These are phyloP conservation scores for Caerostris darwini DNA, from an alignment of 1,140 invertebrate species.

Conservation along the genomic window DNA sequence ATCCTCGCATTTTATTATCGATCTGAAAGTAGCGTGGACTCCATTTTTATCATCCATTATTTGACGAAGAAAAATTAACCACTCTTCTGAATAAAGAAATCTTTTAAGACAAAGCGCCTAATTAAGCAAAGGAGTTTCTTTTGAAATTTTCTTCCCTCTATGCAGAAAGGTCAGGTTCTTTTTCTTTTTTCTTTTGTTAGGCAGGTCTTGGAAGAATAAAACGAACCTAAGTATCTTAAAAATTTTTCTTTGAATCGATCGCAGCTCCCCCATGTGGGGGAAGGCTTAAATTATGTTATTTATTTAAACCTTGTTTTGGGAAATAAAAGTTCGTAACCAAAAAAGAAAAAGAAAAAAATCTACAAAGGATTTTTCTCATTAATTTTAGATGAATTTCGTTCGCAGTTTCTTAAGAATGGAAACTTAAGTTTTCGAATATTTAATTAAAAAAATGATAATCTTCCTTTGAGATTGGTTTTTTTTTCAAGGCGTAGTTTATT, in stretches of 20 bases:
- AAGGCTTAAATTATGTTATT: slow-evolving; percentile 1
- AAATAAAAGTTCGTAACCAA: not conserved
- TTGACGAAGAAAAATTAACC: slow-evolving; percentile 35
- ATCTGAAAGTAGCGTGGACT: not conserved
- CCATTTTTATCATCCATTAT: not conserved
- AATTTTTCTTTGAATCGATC: not conserved
- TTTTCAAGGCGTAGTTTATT: too few species aligned
- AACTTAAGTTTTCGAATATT: not conserved
- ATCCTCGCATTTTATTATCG: not conserved
- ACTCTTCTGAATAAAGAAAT: slow-evolving; percentile 13
- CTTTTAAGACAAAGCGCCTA: slow-evolving; percentile 10
- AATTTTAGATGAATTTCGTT: not conserved
- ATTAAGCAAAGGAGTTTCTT: not conserved
- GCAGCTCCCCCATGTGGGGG: not conserved
- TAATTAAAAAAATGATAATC: not conserved
- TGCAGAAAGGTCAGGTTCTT: slow-evolving; percentile 7
- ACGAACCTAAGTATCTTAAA: slow-evolving; percentile 4
- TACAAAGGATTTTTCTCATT: not conserved
- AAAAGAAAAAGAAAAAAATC: not conserved
- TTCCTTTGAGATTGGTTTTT: not conserved
- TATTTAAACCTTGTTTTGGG: slow-evolving; percentile 3
- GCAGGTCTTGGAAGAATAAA: not conserved
- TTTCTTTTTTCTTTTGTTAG: not conserved
- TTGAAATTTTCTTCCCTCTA: not conserved
- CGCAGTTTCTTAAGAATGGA: not conserved